Conservation (phyloP, 2,797 vertebrate species). For the Hypotaenidia okinawae region DNA sequence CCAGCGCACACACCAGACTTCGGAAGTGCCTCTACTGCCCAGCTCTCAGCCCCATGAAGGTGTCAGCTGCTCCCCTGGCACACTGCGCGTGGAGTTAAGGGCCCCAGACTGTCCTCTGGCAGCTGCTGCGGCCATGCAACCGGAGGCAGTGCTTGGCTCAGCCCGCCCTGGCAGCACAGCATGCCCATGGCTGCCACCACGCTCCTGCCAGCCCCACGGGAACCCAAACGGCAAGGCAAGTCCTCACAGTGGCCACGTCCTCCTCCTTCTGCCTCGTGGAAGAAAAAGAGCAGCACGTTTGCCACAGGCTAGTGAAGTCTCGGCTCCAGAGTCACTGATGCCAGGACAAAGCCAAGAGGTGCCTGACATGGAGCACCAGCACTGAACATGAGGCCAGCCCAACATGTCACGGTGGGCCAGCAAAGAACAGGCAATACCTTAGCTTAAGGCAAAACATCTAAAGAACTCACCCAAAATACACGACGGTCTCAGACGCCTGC, state of each 20-base stretch:
- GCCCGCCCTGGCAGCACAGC: rapidly evolving
- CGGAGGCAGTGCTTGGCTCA: not conserved
- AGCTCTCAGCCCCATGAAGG: rapidly evolving
- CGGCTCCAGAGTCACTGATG: not conserved
- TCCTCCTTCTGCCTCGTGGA: not conserved
- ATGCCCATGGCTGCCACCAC: rapidly evolving
- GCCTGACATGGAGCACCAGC: not conserved
- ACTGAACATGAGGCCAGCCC: not conserved
- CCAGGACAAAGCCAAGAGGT: not conserved
- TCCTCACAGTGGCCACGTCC: not conserved
- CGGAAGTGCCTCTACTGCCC: not conserved
- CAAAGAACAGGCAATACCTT: not conserved
- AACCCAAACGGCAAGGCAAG: not conserved
- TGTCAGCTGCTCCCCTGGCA: not conserved
- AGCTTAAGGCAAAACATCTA: not conserved
- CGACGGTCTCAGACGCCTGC: not conserved
- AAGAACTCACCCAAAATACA: not conserved
- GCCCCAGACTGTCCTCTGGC: not conserved
- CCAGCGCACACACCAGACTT: rapidly evolving
- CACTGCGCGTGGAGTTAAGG: not conserved
- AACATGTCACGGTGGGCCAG: not conserved
- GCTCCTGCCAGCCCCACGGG: not conserved
- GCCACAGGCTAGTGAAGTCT: not conserved
- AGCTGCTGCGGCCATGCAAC: not conserved
- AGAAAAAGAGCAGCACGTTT: not conserved